Percentiles rank a stretch among this genome's conserved stretches.
phyloP scores from a whole-genome alignment of 2,113 vertebrate genomes.

The Strix aluco region DNA sequence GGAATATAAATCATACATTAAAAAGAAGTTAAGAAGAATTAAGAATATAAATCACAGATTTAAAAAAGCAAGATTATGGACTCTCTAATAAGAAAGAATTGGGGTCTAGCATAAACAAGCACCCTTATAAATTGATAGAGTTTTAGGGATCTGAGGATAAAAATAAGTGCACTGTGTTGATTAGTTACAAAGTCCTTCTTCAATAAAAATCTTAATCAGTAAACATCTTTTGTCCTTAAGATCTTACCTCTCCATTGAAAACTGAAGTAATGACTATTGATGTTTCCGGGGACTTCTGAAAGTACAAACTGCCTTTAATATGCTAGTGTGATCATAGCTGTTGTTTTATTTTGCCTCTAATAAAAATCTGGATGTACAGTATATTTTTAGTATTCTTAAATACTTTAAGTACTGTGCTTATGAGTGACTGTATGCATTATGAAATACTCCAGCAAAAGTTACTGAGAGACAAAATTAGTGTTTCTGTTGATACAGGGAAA shows the following conservation, averaged over 20 bases:
- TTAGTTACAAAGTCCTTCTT: not conserved
- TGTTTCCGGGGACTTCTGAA: not conserved
- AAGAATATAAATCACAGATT: not conserved
- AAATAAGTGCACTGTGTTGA: not conserved
- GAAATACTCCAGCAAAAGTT: not conserved
- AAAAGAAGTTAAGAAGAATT: not conserved
- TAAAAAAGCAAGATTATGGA: not conserved
- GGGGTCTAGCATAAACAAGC: not conserved
- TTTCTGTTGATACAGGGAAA: not conserved
- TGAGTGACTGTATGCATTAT: not conserved
- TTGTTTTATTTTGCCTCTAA: not conserved
- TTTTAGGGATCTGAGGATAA: not conserved
- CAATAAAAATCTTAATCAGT: not conserved
- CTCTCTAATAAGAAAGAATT: not conserved
- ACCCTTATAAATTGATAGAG: not conserved
- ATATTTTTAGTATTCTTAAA: not conserved
- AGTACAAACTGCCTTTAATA: not conserved
- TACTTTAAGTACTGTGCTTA: not conserved
- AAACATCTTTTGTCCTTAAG: not conserved
- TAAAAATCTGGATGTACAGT: not conserved
- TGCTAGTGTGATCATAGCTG: not conserved
- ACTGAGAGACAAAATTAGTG: not conserved
- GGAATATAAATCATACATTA: not conserved
- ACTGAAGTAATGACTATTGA: not conserved
- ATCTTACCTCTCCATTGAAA: not conserved